Evolutionary conservation across 2,113 vertebrate genomes (phyloP), one percentile per base, ranked within the genome.

Genomic region (Microtus richardsoni): DNA sequence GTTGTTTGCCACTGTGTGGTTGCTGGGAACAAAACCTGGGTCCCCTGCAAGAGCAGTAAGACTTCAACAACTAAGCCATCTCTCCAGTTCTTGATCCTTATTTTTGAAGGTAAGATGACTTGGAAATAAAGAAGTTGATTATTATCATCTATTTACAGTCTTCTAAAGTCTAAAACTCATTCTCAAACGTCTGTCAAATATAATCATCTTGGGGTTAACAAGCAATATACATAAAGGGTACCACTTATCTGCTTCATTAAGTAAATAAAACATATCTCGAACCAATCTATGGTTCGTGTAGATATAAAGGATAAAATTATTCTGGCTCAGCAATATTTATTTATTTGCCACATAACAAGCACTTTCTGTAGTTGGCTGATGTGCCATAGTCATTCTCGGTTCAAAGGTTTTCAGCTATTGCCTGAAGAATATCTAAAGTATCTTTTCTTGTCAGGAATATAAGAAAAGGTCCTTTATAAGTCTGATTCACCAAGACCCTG

Each of bases 161-260:
- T 91, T 7, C 64, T 93, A 9, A 17, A 16, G 83, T 54, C 26
- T 86, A 28, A 58, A 87, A 66, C 10, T 94, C 24, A 39, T 83
- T 92, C 47, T 89, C 47, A 74, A 33, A 19, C 30, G 84, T n/a
- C 39, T 74, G 64, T 87, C 14, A 92, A 90, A 24, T 91, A 39
- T 88, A 74, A 89, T 73, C 24, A 92, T 73, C 33, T 84, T 82
- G 28, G 78, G 30, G 2, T 88, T 79, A 85, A 58, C 47, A 24
- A 58, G 39, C 2, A 82, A 3, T 88, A 6, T 84, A 89, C 89
- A 12, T 21, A 39, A 93, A 87, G 33, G 14, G 47, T 79, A 1
- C 24, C 47, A 7, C 77, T 85, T 88, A 64, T 36, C 88, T 95
- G 71, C 80, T 92, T 91, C 60, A 85, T 52, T 64, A 90, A 89